phyloP scores from a whole-genome alignment of 64 coral and sea anemone genomes.

The Trachythela sp. region DNA sequence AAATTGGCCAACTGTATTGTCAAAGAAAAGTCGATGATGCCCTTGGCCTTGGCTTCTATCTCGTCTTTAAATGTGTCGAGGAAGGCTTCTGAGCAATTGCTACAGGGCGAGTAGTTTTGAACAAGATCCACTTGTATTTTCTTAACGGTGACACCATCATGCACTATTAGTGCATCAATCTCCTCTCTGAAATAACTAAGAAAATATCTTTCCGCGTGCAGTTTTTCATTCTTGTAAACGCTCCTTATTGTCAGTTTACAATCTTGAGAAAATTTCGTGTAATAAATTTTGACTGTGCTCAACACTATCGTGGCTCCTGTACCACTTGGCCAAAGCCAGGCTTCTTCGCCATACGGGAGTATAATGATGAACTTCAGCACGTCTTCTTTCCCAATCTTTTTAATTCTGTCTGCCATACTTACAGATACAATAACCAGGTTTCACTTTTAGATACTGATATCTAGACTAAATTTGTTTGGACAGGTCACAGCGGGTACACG shows the following conservation, averaged over 20 bases:
- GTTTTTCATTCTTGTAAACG: background rate
- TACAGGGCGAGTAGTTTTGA: background rate
- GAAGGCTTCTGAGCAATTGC: background rate
- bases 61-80: background rate
- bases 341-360: background rate
- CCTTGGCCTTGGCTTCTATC: background rate
- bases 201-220: background rate
- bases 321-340: background rate
- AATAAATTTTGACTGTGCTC: background rate
- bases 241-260: background rate
- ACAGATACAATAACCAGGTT: background rate
- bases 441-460: background rate
- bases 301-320: background rate
- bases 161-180: too few species aligned
- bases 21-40: background rate
- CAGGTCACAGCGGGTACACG: too few species aligned
- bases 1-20: background rate
- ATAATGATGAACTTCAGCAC: background rate
- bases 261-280: background rate
- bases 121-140: background rate
- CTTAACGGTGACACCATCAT: background rate
- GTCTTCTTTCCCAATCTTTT: background rate
- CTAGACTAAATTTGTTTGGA: too few species aligned
- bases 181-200: background rate
- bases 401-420: background rate